Evolutionary conservation across 2,797 vertebrate genomes (phyloP), one percentile per base, ranked within the genome.

Genomic region (Danio tinwini): DNA sequence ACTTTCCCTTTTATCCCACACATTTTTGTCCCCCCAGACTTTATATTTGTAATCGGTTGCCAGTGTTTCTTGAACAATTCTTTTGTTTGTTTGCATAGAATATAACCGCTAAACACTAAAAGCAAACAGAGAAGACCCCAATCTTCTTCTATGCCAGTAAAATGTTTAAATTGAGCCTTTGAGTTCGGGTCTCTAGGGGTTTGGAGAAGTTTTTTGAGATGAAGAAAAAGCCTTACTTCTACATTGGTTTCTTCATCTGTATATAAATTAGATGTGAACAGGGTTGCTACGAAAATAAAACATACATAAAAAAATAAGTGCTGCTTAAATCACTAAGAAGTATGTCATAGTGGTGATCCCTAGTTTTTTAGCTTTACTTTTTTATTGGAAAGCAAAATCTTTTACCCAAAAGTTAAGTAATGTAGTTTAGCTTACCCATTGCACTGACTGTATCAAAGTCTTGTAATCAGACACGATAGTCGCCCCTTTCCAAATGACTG

Each of bases 291-390:
- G 29, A 29, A 96, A 96, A 97, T 29, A 29, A 29, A 95, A 96
- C 96, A 97, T 94, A 96, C 95, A 87, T 97, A 96, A 78, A 95
- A 92, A 93, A 89, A 90, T 96, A 97, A 99, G 97, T 99, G 98
- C 97, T 98, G 97, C 98, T 99, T 99, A 98, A 95, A 96, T 98
- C 97, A 96, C 93, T 95, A 95, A 96, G 94, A 91, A 91, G 88
- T 95, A 95, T 93, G 92, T 96, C 96, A 95, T 97, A 96, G 96
- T 95, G 94, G 92, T 94, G 95, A 94, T 93, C 95, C 92, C 92
- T 85, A 83, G 82, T 84, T 87, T 88, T 93, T 93, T 93, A 95
- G 93, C 93, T 94, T 94, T 94, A 93, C 91, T 93, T 93, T 94
- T 94, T 92, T 93, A 96, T 95, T 96, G 96, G 96, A 97, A 96